Conservation (phyloP, 2,113 vertebrate genomes). For the Varanus komodoensis region DNA sequence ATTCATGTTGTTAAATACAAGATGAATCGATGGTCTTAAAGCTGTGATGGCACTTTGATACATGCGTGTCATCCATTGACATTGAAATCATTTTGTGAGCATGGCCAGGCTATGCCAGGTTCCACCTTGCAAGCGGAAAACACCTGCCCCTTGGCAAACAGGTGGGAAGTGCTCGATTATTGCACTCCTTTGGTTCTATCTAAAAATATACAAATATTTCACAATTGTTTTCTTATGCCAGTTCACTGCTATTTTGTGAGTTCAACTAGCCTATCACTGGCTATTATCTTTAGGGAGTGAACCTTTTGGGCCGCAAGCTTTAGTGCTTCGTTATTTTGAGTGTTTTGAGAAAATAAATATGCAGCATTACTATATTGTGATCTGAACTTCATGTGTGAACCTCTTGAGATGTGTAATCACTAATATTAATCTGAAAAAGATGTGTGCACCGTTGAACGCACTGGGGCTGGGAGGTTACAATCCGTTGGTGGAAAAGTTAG, state of each 20-base stretch:
- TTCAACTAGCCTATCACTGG: not conserved
- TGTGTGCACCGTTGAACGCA: not conserved
- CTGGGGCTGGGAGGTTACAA: not conserved
- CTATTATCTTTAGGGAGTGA: not conserved
- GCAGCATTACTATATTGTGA: not conserved
- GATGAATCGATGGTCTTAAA: not conserved
- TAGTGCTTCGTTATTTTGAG: not conserved
- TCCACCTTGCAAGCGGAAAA: too few species aligned
- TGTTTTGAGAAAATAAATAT: not conserved
- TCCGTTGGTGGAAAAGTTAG: not conserved
- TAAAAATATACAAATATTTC: too few species aligned
- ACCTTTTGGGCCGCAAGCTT: too few species aligned
- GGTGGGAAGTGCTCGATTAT: too few species aligned
- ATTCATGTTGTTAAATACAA: not conserved
- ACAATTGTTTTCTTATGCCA: not conserved
- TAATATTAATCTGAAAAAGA: not conserved
- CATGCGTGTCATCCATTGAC: not conserved
- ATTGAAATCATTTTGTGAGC: not conserved
- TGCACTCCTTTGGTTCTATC: too few species aligned
- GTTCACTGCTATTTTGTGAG: not conserved
- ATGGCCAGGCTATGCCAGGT: too few species aligned
- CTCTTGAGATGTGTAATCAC: not conserved
- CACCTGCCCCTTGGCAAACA: too few species aligned
- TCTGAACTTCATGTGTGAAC: not conserved
- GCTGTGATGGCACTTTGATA: not conserved